Conservation (phyloP, 2,113 vertebrate genomes). For the Pholis gunnellus region DNA sequence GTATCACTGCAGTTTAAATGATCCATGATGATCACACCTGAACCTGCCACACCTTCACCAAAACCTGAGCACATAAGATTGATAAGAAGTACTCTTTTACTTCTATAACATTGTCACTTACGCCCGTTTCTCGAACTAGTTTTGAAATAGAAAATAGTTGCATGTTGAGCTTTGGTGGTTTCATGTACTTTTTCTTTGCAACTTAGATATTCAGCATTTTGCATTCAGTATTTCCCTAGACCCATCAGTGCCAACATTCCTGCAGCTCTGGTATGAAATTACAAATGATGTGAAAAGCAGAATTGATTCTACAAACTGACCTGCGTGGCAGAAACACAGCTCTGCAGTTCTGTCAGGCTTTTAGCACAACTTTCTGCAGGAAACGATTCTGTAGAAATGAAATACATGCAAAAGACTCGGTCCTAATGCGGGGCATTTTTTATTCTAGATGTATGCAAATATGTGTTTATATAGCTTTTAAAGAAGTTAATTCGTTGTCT, state of each 20-base stretch:
- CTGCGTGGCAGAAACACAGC: neutral
- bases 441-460: neutral
- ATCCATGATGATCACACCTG: neutral
- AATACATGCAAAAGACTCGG: neutral
- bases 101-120: neutral
- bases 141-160: neutral
- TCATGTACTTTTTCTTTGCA: neutral
- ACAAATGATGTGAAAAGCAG: constrained; percentile 4
- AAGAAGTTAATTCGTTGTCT: neutral
- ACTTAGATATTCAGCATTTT: neutral
- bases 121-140: neutral
- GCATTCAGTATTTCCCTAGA: neutral
- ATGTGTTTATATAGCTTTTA: neutral
- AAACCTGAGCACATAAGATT: neutral
- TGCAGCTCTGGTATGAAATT: neutral
- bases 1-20: neutral
- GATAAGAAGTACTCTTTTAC: neutral
- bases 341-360: neutral
- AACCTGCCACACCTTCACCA: neutral
- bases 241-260: neutral
- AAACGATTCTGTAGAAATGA: neutral
- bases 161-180: neutral
- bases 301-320: neutral
- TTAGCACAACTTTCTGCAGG: neutral
- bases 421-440: too few relatives aligned